These are phyloP conservation scores for Mustela lutreola DNA, from an alignment of 2,113 vertebrate genomes.

Conservation along the genomic window DNA sequence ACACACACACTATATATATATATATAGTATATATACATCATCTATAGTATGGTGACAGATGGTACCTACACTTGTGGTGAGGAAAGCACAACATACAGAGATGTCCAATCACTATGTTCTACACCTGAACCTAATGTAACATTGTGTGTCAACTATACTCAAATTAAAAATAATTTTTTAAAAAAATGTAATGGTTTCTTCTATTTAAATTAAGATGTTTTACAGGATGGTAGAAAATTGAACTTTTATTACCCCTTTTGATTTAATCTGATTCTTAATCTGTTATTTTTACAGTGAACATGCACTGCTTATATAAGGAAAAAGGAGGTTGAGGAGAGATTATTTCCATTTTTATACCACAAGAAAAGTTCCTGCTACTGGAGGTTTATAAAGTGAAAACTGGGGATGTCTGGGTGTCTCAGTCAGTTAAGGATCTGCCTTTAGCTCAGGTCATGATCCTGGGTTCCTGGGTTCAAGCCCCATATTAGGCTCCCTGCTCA, in stretches of 20 bases:
- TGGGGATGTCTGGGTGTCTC: background rate
- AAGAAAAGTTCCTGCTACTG: background rate
- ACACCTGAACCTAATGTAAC: background rate
- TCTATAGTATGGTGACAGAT: background rate
- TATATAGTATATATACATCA: no score
- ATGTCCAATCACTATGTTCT: background rate
- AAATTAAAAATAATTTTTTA: background rate
- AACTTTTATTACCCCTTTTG: background rate
- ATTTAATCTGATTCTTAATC: background rate
- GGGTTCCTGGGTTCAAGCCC: background rate
- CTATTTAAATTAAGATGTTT: slow-evolving; percentile 14
- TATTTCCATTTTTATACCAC: background rate
- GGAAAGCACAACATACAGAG: background rate
- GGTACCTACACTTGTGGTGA: background rate
- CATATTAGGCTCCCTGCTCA: background rate
- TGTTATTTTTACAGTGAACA: slow-evolving; percentile 27
- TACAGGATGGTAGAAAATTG: background rate
- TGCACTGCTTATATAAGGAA: background rate
- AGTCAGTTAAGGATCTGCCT: background rate
- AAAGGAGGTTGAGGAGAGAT: background rate
- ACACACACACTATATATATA: no score
- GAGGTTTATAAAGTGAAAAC: background rate
- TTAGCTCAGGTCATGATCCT: background rate
- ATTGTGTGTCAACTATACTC: background rate
- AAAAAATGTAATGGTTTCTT: background rate